Conservation (phyloP, 2,888 invertebrate genomes). For the Apodemia zela region DNA sequence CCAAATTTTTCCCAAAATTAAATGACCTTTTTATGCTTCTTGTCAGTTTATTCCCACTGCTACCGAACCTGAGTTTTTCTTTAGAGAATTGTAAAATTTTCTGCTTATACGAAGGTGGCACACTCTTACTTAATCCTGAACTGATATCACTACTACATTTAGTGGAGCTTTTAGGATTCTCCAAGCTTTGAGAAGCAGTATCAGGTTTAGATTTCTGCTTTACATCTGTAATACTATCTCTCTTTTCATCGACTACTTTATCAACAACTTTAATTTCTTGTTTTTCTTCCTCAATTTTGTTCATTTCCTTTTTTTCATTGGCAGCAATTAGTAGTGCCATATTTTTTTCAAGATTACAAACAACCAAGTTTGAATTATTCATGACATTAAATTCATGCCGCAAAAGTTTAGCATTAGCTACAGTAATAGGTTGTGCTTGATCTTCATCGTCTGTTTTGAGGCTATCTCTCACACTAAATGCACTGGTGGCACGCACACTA, state of each 20-base stretch:
- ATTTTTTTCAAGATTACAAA: slow-evolving; percentile 72
- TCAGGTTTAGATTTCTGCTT: slow-evolving; percentile 61
- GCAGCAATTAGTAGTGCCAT: slow-evolving; percentile 68
- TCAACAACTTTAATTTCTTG: slow-evolving; percentile 40
- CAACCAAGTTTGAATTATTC: slow-evolving; percentile 72
- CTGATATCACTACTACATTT: slow-evolving; percentile 67
- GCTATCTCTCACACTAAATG: slow-evolving; percentile 72
- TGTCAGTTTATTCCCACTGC: slow-evolving; percentile 68
- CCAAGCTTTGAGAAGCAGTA: slow-evolving; percentile 69
- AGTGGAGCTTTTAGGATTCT: slow-evolving; percentile 66
- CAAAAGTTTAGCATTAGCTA: slow-evolving; percentile 67
- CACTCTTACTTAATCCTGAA: slow-evolving; percentile 71
- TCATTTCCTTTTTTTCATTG: slow-evolving; percentile 60
- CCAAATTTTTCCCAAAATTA: slow-evolving; percentile 70
- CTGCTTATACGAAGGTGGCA: slow-evolving; percentile 75
- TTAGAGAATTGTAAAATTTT: slow-evolving; percentile 72
- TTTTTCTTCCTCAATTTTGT: slow-evolving; percentile 68
- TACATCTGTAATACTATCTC: slow-evolving; percentile 40
- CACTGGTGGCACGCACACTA: slow-evolving; percentile 72
- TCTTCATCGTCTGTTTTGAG: slow-evolving; percentile 76
- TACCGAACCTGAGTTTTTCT: slow-evolving; percentile 70
- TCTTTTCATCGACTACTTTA: slow-evolving; percentile 36
- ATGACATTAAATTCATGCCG: slow-evolving; percentile 71
- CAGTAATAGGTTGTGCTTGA: slow-evolving; percentile 66
- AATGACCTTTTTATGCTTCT: slow-evolving; percentile 74